Evolutionary conservation across 1,140 invertebrate genomes (phyloP), one percentile per base, ranked within the genome.

Genomic region (Sitophilus oryzae): DNA sequence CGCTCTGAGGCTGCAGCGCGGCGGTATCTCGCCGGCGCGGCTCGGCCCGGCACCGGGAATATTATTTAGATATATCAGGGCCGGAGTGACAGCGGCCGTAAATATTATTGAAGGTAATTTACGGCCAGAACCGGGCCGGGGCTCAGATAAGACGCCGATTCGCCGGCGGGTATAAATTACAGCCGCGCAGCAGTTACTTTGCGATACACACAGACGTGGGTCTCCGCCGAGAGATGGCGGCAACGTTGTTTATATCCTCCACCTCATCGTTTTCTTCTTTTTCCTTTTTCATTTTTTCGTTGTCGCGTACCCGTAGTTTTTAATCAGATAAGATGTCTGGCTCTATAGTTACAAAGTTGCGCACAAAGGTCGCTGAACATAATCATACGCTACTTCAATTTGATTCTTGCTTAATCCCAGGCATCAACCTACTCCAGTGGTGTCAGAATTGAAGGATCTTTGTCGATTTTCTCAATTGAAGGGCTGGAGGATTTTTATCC

Each of bases 31-130:
- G 25, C 5, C 25, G 25, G 25, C 25, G 25, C 34, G 34, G 34
- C 34, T 35, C n/a, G 9, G 34, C 42, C 8, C 16, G 18, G 20
- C 20, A 20, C 42, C 22, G 35, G 40, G 25, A 50, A 47, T 52
- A 47, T 60, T 60, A 62, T 53, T 56, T 60, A 57, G 60, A 60
- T 53, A 58, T 60, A 62, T 57, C 54, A 60, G 42, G 46, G 42
- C 51, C 44, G 44, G 40, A 60, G 37, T 60, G 54, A 41, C 58
- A 51, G n/a, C 20, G 41, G 21, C 47, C 52, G 54, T 65, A 65
- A 65, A 65, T 65, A 63, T 60, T 65, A 61, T 61, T 59, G 54
- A 63, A 62, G 56, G 58, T 63, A 63, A 65, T 65, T 65, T 65
- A 65, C 52, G 30, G 47, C 54, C 56, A n/a, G 48, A 25, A 59